Base-by-base conservation (phyloP, 2,888 invertebrate species). In the Phyto melanocephala region DNA sequence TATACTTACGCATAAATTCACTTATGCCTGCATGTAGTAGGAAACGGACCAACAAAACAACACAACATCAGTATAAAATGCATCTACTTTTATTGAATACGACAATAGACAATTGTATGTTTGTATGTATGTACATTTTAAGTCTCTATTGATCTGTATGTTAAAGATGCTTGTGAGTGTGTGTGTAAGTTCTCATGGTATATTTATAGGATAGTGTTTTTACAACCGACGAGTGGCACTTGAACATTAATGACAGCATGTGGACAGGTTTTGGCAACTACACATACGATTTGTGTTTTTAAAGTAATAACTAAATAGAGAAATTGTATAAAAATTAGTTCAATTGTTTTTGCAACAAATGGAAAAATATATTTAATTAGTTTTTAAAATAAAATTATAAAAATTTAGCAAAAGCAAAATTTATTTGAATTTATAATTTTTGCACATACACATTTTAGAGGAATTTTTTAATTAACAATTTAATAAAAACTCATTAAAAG, bases 191-290 rank as follows among this genome's bases (percentile, higher is more conserved):
- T 37, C 2, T 5, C 8, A 11, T 37, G 6, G 37, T 11, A 37
- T 20, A 20, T 47, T 47, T 47, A 17, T 10, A 10, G 47, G 52
- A 5, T 28, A 28, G 28, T 28, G 28, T 28, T 28, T 24, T 62
- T 72, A 62, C 62, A 72, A 62, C n/a, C 35, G 45, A 15, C 52
- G 45, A 72, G 24, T 52, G 15, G 33, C 50, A 62, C 20, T 58
- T 58, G n/a, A n/a, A n/a, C n/a, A n/a, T n/a, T n/a, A n/a, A n/a
- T n/a, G 52, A 42, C 72, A 52, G 13, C 40, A 72, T 72, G 72
- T 72, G 72, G 72, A 52, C 62, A 62, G 52, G 24, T 62, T 72
- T 40, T 72, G 72, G 50, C 50, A 40, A 62, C 60, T 52, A 52
- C 28, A 62, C 72, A 72, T 15, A n/a, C n/a, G n/a, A n/a, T n/a